A percentile compares a stretch with the other conserved stretches of the same genome.
These are phyloP conservation scores for Leptothorax acervorum DNA, from an alignment of 2,888 invertebrate species.

Conservation along the genomic window DNA sequence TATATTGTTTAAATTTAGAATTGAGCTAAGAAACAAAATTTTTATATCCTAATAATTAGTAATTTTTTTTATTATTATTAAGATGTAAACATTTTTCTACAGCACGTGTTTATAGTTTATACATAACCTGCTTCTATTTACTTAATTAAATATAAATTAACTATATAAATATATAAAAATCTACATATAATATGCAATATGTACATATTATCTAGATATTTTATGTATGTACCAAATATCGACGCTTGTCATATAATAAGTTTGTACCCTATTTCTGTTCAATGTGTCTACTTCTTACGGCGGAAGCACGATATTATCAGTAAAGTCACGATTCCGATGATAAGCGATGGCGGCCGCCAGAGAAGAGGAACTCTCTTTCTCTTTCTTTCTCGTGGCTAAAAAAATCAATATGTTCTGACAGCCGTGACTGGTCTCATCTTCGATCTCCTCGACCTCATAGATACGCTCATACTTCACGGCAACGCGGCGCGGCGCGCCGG, in stretches of 20 bases:
- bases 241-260: background rate
- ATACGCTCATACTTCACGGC: constrained; percentile 34
- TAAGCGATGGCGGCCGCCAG: background rate
- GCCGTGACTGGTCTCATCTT: background rate
- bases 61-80: background rate
- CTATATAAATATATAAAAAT: background rate
- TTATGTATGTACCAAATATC: background rate
- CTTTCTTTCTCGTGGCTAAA: background rate
- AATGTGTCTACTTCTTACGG: background rate
- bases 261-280: constrained; percentile 15
- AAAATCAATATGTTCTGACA: constrained; percentile 29
- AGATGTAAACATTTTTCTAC: background rate
- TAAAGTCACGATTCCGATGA: constrained; percentile 4
- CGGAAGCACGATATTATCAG: constrained; percentile 7
- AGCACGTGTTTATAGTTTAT: background rate
- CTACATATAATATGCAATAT: background rate
- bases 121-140: background rate
- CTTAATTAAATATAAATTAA: background rate
- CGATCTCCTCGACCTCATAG: constrained; percentile 17
- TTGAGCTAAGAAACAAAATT: background rate
- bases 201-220: constrained; percentile 9
- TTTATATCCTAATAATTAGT: background rate
- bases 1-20: background rate
- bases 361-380: background rate
- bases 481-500: background rate